Conservation (phyloP, 2,113 vertebrate genomes). For the Corydoras sp. region DNA sequence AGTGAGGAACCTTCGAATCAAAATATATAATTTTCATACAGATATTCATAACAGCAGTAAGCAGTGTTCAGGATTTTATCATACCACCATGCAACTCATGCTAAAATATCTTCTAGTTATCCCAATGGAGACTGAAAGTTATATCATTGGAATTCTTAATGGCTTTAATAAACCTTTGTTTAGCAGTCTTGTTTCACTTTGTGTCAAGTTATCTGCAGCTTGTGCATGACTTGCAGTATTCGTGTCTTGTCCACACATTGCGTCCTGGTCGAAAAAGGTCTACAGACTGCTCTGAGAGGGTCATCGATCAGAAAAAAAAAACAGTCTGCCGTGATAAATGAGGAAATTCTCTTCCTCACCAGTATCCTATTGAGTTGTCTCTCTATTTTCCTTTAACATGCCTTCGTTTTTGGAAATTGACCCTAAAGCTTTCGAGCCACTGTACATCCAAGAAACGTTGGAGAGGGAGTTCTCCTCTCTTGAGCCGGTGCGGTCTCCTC, state of each 20-base stretch:
- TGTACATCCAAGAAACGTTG: constrained; percentile 34
- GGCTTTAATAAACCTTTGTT: constrained; percentile 29
- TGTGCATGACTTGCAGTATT: not conserved
- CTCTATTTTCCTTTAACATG: constrained; percentile 15
- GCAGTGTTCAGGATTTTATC: constrained; percentile 53
- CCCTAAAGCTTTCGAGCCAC: constrained; percentile 32
- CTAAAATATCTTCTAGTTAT: constrained; percentile 73
- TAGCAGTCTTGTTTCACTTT: constrained; percentile 29
- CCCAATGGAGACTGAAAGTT: constrained; percentile 39
- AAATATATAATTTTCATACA: constrained; percentile 65
- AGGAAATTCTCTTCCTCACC: constrained; percentile 20
- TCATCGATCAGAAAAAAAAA: constrained; percentile 1
- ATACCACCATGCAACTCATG: constrained; percentile 83
- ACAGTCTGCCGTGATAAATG: constrained; percentile 3
- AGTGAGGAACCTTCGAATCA: constrained; percentile 75
- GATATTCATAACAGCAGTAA: constrained; percentile 71
- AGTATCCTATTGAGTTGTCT: constrained; percentile 13
- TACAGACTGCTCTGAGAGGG: not conserved
- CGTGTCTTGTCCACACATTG: constrained; percentile 25
- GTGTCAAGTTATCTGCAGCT: constrained; percentile 13
- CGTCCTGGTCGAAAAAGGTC: constrained; percentile 30
- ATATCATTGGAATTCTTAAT: constrained; percentile 33
- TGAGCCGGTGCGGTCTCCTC: constrained; percentile 62
- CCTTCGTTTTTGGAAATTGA: constrained; percentile 15
- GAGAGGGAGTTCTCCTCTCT: constrained; percentile 58